Base-by-base conservation (phyloP, 2,113 vertebrate genomes). In the Thermophis baileyi region DNA sequence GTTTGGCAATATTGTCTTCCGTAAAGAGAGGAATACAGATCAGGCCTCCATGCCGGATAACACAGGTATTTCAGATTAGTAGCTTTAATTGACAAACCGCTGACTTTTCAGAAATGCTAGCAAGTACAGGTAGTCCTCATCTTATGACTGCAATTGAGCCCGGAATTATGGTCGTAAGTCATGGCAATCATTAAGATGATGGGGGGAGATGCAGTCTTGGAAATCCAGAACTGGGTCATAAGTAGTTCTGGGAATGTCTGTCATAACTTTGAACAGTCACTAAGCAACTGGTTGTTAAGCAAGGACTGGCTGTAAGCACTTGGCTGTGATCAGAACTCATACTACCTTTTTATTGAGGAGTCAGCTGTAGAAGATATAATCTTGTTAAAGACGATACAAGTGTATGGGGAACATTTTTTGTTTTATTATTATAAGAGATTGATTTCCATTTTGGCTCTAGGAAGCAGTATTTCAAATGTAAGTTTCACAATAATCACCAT, bases 1-100 rank as follows among this genome's bases (percentile, higher is more conserved):
- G 97, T 99, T 99, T 24, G 98, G 99, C 30, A 99, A 99, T 94
- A 97, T 99, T 55, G 94, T 97, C 81, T 98, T 99, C 95, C 98
- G 97, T 85, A 98, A 98, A 69, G 99, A 99, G 91, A 98, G 99
- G 85, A 98, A 98, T 95, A 98, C 98, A 0, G 99, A 99, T 92
- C 98, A 99, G 94, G 98, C 98, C 14, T 98, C 98, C 12, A 99
- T 99, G 99, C 99, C 98, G 0, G 98, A 99, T 89, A 98, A 99
- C 97, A 99, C 98, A 96, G 97, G 97, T 98, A 95, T 50, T 0
- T 7, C 3, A 16, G 63, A 6, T 53, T 25, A 27, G 50, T 1
- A 20, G 27, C 69, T 55, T 4, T 16, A 7, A 14, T 27, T 87
- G 30, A 20, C 18, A 35, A 14, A 1, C 14, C 7, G 10, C 6